Percentiles rank a stretch among this genome's conserved stretches.
Evolutionary conservation across 2,113 vertebrate genomes (phyloP).

Genomic region (Eubucco bourcierii): DNA sequence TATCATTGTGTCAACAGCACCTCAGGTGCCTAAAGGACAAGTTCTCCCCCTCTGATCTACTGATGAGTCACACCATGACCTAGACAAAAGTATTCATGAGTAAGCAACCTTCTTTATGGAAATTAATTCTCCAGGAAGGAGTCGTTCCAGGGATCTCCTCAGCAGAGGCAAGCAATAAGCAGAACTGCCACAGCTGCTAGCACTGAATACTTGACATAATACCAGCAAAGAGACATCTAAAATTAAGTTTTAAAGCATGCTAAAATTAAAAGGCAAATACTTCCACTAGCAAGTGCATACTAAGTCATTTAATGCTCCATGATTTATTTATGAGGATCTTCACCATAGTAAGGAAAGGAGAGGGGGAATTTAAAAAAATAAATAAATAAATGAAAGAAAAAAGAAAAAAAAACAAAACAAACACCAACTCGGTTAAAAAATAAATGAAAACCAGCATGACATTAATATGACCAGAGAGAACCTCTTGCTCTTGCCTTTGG

Average conservation of each 20-base stretch:
- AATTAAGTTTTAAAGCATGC: constrained; percentile 16
- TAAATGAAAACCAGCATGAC: constrained; percentile 66
- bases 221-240: neutral
- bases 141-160: constrained; percentile 39
- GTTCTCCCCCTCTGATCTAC: constrained; percentile 5
- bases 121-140: constrained; percentile 58
- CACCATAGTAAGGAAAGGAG: constrained; percentile 7
- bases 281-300: neutral
- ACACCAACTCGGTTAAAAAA: neutral
- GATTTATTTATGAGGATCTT: constrained; percentile 67
- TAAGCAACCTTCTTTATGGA: constrained; percentile 41
- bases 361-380: no score
- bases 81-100: constrained; percentile 32
- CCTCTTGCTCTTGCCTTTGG: constrained; percentile 51
- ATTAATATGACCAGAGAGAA: constrained; percentile 66
- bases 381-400: no score
- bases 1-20: constrained; percentile 56
- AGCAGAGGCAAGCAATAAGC: neutral
- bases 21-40: neutral
- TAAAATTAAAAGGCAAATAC: constrained; percentile 51
- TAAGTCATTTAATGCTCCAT: constrained; percentile 1
- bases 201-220: neutral
- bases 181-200: neutral
- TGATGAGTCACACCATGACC: constrained; percentile 37
- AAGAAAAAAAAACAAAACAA: no score